Evolutionary conservation across 92 coral and sea anemone species (phyloP), one percentile per base, ranked within the genome.

Genomic region (Zoanthus solanderi): DNA sequence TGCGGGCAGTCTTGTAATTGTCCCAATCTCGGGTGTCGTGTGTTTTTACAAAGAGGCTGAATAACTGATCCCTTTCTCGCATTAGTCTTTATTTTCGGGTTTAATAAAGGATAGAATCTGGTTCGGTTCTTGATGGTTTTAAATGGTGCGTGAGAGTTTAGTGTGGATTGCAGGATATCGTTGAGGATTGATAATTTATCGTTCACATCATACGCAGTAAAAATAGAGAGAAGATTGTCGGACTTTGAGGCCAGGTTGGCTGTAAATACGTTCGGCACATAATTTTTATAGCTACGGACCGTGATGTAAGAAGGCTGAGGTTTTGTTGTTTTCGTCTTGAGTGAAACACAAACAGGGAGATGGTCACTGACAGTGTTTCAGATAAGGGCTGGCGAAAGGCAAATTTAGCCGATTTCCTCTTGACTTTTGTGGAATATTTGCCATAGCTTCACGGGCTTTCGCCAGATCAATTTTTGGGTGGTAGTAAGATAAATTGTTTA

Each of bases 91-190:
- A 85, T 75, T 69, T 23, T 60, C 50, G 45, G 72, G 30, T 50
- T 73, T 31, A 85, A 58, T 8, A 84, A 72, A 6, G 72, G 53
- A n/a, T 81, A 84, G 54, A 72, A 72, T 18, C 88, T 76, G 37
- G 71, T 44, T 12, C 81, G 88, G 53, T 72, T 72, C 31, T 30
- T 75, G 56, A 85, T 85, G 30, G 78, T 77, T 45, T 87, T 87
- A n/a, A 76, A 58, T 37, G 84, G 89, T 9, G 83, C 84, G 32
- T 86, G 75, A 6, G 76, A 23, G 23, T 23, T 23, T 23, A 23
- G 23, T 23, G 23, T 23, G 23, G 23, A 23, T 23, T 23, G 23
- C 28, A 86, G 53, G 52, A 54, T 50, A 4, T 75, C 71, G 15
- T 86, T 86, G 47, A 37, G 72, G 71, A 18, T 76, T 79, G 78